These are phyloP conservation scores for Oreochromis aureus DNA, from an alignment of 2,113 vertebrate genomes.

Conservation along the genomic window DNA sequence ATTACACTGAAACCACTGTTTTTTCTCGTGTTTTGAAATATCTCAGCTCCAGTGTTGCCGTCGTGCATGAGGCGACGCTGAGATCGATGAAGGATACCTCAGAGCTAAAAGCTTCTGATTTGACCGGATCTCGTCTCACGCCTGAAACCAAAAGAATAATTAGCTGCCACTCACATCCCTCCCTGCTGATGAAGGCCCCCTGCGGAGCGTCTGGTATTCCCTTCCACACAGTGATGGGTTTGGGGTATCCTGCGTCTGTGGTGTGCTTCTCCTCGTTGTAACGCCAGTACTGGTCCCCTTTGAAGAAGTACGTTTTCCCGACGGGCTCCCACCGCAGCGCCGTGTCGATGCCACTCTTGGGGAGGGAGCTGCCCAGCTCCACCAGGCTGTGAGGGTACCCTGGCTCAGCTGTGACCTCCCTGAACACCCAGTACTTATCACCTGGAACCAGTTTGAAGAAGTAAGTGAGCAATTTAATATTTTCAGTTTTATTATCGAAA, in stretches of 20 bases:
- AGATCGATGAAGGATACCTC: neutral
- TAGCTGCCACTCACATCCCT: conserved; percentile 85
- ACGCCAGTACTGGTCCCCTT: conserved; percentile 95
- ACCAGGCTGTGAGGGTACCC: conserved; percentile 92
- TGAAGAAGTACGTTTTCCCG: conserved; percentile 98
- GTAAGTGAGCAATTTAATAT: neutral
- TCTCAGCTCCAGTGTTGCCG: neutral
- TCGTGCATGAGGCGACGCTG: neutral
- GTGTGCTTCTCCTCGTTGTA: conserved; percentile 93
- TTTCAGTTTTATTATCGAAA: neutral
- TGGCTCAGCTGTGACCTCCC: conserved; percentile 89
- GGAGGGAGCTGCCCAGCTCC: conserved; percentile 88
- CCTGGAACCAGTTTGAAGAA: conserved; percentile 57
- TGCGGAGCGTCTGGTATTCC: conserved; percentile 91
- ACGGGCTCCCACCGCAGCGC: conserved; percentile 95
- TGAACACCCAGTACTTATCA: conserved; percentile 97
- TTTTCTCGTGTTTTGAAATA: neutral
- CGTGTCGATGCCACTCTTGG: conserved; percentile 91
- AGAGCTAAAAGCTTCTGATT: neutral
- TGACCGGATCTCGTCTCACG: neutral
- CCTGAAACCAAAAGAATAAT: neutral
- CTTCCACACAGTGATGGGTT: conserved; percentile 93
- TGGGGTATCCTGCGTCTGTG: conserved; percentile 91
- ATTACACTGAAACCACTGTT: fast-evolving
- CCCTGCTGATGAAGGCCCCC: conserved; percentile 95